Percentiles rank a stretch among this genome's conserved stretches.
These are phyloP conservation scores for Pimpla rufipes DNA, from an alignment of 2,888 invertebrate species.

Conservation along the genomic window DNA sequence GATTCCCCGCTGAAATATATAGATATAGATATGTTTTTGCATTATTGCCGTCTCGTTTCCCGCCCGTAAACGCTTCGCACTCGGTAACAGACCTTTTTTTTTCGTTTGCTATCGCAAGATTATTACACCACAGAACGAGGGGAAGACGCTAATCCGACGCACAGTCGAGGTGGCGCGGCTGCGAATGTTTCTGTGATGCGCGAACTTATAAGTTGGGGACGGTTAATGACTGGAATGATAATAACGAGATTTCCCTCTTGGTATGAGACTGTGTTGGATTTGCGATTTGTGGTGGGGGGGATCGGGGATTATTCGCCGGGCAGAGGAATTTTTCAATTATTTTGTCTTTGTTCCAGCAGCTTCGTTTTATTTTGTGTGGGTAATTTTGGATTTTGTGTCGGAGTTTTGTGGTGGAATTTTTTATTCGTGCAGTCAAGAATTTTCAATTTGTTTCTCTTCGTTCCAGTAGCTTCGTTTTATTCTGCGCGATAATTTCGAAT, in stretches of 20 bases:
- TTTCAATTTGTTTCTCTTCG: too few relatives aligned
- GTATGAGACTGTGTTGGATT: too few relatives aligned
- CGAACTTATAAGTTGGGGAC: conserved; percentile 12
- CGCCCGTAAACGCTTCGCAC: conserved; percentile 14
- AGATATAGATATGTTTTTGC: conserved; percentile 28
- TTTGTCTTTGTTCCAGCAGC: too few relatives aligned
- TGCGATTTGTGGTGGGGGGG: too few relatives aligned
- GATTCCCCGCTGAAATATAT: conserved; percentile 19
- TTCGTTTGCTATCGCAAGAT: not conserved
- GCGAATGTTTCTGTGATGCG: not conserved
- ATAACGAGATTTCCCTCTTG: not conserved
- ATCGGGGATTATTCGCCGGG: too few relatives aligned
- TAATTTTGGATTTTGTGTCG: too few relatives aligned
- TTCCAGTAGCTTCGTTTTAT: too few relatives aligned
- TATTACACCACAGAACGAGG: conserved; percentile 12
- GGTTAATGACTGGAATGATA: not conserved
- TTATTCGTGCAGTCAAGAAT: too few relatives aligned
- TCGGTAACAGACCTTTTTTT: conserved; percentile 4
- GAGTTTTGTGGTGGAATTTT: too few relatives aligned
- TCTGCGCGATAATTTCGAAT: too few relatives aligned
- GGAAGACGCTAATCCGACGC: conserved; percentile 50
- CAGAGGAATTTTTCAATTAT: too few relatives aligned
- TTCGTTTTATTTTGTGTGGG: too few relatives aligned
- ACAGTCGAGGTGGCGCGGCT: conserved; percentile 25
- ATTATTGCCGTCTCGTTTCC: conserved; percentile 13